Evolutionary conservation across 2,797 vertebrate genomes (phyloP).

Genomic region (Myotis findleyi): DNA sequence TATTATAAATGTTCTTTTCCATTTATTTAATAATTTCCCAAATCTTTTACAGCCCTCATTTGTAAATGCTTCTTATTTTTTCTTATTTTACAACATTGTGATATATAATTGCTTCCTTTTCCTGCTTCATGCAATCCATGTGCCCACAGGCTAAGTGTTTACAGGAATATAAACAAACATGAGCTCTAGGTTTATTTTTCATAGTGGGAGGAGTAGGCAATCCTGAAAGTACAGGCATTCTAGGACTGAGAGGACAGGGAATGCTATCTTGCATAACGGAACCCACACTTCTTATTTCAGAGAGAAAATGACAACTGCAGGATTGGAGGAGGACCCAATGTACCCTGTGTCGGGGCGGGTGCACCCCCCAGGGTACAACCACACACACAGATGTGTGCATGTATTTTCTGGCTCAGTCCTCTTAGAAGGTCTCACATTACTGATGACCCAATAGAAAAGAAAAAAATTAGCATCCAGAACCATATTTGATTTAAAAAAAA

Average conservation of each 20-base stretch:
- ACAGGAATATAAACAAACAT: background rate
- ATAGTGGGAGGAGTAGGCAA: background rate
- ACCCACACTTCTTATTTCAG: background rate
- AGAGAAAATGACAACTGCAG: background rate
- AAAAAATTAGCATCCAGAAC: background rate
- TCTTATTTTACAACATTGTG: background rate
- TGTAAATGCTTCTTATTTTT: background rate
- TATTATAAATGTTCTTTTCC: background rate
- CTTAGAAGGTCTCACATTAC: background rate
- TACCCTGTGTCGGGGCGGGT: accelerated
- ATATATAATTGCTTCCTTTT: background rate
- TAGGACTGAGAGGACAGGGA: background rate
- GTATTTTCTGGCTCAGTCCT: background rate
- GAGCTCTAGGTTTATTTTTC: background rate
- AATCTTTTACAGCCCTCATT: background rate
- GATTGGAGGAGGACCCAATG: background rate
- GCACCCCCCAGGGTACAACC: no score
- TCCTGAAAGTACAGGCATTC: background rate
- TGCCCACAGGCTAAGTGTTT: background rate
- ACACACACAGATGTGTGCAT: no score
- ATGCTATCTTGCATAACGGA: background rate
- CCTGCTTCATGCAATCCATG: background rate
- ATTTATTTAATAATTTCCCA: background rate
- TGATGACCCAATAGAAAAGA: background rate
- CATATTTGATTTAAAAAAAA: background rate